These are phyloP conservation scores for Benitochromis conjunctus DNA, from an alignment of 2,113 vertebrate genomes.

Conservation along the genomic window DNA sequence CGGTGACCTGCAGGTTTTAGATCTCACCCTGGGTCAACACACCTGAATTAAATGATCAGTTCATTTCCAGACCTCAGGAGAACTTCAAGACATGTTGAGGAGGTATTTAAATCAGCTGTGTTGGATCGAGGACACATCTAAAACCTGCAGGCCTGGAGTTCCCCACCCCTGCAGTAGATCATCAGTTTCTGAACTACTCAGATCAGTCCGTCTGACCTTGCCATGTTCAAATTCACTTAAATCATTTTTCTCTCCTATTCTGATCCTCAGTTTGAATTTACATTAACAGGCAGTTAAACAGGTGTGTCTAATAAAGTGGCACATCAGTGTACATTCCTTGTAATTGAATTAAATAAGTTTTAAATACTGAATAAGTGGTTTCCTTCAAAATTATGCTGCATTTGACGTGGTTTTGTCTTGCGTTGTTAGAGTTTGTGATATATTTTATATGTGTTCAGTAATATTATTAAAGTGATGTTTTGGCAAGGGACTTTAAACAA, in stretches of 20 bases:
- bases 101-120: background rate
- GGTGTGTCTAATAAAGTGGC: background rate
- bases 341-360: background rate
- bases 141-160: background rate
- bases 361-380: background rate
- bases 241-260: background rate
- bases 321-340: background rate
- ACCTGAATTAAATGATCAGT: background rate
- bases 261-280: background rate
- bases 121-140: background rate
- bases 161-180: background rate
- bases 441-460: slow-evolving; percentile 1
- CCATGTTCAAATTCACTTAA: background rate
- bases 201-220: background rate
- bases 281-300: background rate
- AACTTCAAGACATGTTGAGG: background rate
- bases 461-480: slow-evolving; percentile 27
- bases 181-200: background rate
- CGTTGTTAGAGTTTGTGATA: background rate
- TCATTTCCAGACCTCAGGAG: background rate
- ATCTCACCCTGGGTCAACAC: background rate
- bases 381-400: background rate
- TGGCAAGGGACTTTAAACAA: slow-evolving; percentile 19
- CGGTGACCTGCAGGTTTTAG: fast-evolving
- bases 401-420: background rate